A percentile compares a stretch with the other conserved stretches of the same genome.
Conservation (phyloP, 2,888 invertebrate species). For the Nematopogon swammerdamellus region DNA sequence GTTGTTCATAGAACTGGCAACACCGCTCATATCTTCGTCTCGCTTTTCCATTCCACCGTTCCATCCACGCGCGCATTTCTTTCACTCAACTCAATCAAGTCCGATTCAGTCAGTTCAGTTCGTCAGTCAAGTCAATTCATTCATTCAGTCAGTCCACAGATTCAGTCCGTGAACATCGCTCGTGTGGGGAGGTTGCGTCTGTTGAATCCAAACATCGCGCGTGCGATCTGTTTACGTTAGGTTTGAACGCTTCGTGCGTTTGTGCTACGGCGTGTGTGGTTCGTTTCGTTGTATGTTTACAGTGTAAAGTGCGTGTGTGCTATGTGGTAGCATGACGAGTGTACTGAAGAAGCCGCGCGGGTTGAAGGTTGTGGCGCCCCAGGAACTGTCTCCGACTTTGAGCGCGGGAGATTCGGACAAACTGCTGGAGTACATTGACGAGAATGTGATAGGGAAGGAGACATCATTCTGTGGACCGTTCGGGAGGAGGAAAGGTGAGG, state of each 20-base stretch:
- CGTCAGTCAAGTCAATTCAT: not conserved
- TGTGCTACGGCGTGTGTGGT: not conserved
- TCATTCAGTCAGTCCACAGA: slow-evolving; percentile 1
- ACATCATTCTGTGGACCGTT: slow-evolving; percentile 80
- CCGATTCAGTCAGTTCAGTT: too few relatives aligned
- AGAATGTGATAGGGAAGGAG: slow-evolving; percentile 77
- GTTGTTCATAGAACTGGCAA: too few relatives aligned
- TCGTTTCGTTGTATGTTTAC: not conserved
- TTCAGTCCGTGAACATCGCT: not conserved
- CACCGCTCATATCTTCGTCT: too few relatives aligned
- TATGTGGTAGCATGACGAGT: slow-evolving; percentile 48
- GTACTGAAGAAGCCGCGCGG: slow-evolving; percentile 49
- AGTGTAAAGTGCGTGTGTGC: slow-evolving; percentile 13
- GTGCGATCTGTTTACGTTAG: not conserved
- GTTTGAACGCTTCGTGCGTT: not conserved
- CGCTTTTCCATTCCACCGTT: too few relatives aligned
- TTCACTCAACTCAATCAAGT: too few relatives aligned
- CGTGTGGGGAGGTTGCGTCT: not conserved
- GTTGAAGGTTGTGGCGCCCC: slow-evolving; percentile 51
- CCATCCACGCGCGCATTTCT: too few relatives aligned
- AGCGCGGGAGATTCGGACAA: slow-evolving; percentile 67
- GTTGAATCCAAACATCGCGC: not conserved
- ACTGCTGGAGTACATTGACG: slow-evolving; percentile 74
- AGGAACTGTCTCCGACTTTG: slow-evolving; percentile 48
- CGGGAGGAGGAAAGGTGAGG: slow-evolving; percentile 81